Percentiles rank a stretch among this genome's conserved stretches.
These are phyloP conservation scores for Microcebus murinus DNA, from an alignment of 2,113 vertebrate species.

Conservation along the genomic window DNA sequence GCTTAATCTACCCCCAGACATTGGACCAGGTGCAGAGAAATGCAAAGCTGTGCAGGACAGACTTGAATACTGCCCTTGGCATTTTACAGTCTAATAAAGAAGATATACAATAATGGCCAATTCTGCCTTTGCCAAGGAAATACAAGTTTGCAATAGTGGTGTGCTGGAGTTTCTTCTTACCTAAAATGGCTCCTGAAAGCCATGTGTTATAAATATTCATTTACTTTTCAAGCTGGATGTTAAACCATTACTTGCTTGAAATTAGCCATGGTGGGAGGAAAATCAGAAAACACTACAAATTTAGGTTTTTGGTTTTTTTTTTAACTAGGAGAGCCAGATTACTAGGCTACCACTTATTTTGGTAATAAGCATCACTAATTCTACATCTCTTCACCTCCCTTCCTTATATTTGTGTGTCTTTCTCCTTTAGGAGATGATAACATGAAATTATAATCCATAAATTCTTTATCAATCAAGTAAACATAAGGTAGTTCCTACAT, in stretches of 20 bases:
- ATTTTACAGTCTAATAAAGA: not conserved
- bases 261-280: not conserved
- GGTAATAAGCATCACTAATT: not conserved
- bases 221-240: not conserved
- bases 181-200: not conserved
- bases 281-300: conserved; percentile 11
- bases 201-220: not conserved
- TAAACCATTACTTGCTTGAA: not conserved
- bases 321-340: not conserved
- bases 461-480: not conserved
- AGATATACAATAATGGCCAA: not conserved
- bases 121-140: not conserved
- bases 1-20: not conserved
- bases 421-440: not conserved
- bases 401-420: not conserved
- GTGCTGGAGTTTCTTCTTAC: not conserved
- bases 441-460: not conserved
- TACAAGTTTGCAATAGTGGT: no score
- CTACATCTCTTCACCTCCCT: not conserved
- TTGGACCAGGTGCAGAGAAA: not conserved
- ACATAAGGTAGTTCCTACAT: not conserved
- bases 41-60: not conserved
- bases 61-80: not conserved
- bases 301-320: not conserved
- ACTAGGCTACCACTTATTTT: not conserved